These are phyloP conservation scores for Xanthorhoe designata DNA, from an alignment of 2,888 invertebrate genomes.

Conservation along the genomic window DNA sequence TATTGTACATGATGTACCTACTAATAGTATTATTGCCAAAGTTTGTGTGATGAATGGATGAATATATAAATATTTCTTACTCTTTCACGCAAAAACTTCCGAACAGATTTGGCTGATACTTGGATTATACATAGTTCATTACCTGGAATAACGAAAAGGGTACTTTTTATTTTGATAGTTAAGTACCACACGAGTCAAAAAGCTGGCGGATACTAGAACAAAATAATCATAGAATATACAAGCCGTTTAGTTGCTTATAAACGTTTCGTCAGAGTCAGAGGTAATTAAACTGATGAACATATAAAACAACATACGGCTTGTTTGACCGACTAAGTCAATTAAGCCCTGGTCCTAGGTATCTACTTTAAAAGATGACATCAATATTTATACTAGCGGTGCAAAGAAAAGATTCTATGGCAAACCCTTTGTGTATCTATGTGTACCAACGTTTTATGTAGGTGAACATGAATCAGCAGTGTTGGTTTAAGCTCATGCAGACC, in stretches of 20 bases:
- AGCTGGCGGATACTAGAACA: neutral
- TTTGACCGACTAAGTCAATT: constrained; percentile 31
- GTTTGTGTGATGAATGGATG: too few relatives aligned
- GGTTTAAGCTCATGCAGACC: constrained; percentile 58
- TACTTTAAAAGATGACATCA: constrained; percentile 52
- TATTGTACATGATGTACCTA: neutral
- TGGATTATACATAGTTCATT: too few relatives aligned
- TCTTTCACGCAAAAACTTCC: too few relatives aligned
- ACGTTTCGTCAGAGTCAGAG: constrained; percentile 14
- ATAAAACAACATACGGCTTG: constrained; percentile 27
- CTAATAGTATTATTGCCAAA: too few relatives aligned
- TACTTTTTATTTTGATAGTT: too few relatives aligned
- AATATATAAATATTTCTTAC: too few relatives aligned
- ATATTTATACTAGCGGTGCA: constrained; percentile 37
- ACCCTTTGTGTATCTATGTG: constrained; percentile 53
- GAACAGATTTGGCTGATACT: too few relatives aligned
- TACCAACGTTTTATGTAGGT: constrained; percentile 55
- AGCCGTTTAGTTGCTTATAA: neutral
- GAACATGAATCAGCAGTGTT: constrained; percentile 69
- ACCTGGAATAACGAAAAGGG: too few relatives aligned
- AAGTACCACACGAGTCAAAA: too few relatives aligned
- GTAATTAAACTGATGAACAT: constrained; percentile 22
- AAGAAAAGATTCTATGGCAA: constrained; percentile 51
- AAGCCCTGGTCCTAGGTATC: constrained; percentile 16
- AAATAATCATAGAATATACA: neutral